Percentiles rank a stretch among this genome's conserved stretches.
Conservation (phyloP, 2,888 invertebrate species). For the Itoplectis maculator region DNA sequence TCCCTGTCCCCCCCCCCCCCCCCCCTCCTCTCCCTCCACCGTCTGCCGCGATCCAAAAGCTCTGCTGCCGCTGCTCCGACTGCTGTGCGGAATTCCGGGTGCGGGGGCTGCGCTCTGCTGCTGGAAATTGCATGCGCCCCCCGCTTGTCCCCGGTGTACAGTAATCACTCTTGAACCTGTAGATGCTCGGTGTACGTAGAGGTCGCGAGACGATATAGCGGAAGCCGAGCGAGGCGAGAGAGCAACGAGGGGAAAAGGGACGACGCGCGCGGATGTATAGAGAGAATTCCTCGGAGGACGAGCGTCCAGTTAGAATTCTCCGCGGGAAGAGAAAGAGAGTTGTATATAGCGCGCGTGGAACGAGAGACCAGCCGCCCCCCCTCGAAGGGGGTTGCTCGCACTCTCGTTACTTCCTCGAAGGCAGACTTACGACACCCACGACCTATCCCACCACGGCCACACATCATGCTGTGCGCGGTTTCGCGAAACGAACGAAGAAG, state of each 20-base stretch:
- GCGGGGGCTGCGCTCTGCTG: not conserved
- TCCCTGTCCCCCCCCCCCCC: too few relatives aligned
- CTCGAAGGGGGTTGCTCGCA: conserved; percentile 28
- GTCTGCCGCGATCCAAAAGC: not conserved
- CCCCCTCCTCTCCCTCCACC: too few relatives aligned
- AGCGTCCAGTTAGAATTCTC: conserved; percentile 51
- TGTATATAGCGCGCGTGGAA: not conserved
- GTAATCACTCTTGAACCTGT: conserved; percentile 40
- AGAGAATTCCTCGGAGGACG: conserved; percentile 34
- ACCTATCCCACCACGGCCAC: conserved; percentile 69
- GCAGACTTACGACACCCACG: conserved; percentile 73
- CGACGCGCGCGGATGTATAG: not conserved
- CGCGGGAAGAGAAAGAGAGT: conserved; percentile 1
- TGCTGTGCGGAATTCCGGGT: not conserved
- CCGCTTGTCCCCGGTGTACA: conserved; percentile 4
- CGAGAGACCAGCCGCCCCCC: conserved; percentile 27
- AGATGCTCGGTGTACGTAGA: conserved; percentile 1
- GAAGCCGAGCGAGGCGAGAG: not conserved
- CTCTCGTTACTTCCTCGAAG: conserved; percentile 75
- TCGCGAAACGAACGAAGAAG: conserved; percentile 66
- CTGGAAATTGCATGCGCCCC: conserved; percentile 25
- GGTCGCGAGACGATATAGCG: not conserved
- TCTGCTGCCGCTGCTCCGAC: not conserved
- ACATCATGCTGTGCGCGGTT: conserved; percentile 67
- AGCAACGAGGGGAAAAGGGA: not conserved